Percentiles rank a stretch among this genome's conserved stretches.
These are phyloP conservation scores for Cyclargus thomasi DNA, from an alignment of 1,140 invertebrate genomes.

Conservation along the genomic window DNA sequence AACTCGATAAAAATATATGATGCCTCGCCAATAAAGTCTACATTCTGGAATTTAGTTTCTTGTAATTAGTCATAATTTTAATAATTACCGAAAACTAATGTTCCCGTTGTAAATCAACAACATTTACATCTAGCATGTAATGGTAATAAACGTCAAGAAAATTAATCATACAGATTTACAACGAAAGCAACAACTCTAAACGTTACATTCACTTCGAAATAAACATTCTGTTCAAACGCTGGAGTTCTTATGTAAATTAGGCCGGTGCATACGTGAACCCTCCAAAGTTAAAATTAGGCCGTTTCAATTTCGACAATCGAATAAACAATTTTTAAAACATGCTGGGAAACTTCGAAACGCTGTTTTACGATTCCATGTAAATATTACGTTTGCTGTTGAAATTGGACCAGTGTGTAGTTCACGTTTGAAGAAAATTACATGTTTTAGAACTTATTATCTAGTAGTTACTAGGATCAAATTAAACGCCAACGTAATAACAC, in stretches of 20 bases:
- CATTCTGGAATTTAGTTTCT: no score
- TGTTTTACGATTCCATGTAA: neutral
- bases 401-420: neutral
- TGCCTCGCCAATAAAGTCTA: no score
- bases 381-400: neutral
- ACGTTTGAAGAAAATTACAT: neutral
- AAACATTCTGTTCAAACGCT: neutral
- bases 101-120: constrained; percentile 7
- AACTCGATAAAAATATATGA: no score
- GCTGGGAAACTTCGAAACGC: neutral
- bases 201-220: neutral
- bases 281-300: neutral
- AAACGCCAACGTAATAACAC: neutral
- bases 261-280: neutral
- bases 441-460: neutral
- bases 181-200: neutral
- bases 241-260: constrained; percentile 1
- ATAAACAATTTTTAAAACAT: constrained; percentile 1
- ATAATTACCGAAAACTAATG: neutral
- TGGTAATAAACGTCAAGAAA: neutral
- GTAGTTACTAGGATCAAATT: neutral
- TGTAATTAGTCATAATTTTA: neutral
- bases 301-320: neutral
- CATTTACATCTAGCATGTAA: constrained; percentile 7
- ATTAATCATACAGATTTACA: constrained; percentile 13